Evolutionary conservation across 2,888 invertebrate species (phyloP).

Genomic region (Taenaris catops): DNA sequence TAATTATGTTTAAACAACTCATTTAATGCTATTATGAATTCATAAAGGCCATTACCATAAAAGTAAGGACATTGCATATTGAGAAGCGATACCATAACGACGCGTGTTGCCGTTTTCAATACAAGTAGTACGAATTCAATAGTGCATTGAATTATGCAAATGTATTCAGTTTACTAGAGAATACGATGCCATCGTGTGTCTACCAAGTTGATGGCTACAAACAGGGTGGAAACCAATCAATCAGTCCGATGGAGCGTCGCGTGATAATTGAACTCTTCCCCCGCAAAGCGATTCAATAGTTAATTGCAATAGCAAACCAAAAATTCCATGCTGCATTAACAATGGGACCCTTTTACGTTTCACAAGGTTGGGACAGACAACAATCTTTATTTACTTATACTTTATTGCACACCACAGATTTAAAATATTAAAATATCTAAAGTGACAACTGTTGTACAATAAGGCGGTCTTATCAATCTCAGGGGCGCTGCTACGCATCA

Average conservation of each 20-base stretch:
- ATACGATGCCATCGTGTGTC: conserved; percentile 48
- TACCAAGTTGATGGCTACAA: conserved; percentile 58
- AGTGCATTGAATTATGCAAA: too few species aligned
- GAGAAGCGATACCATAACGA: too few species aligned
- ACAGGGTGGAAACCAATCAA: conserved; percentile 67
- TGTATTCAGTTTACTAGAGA: conserved; percentile 53
- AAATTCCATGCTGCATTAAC: conserved; percentile 74
- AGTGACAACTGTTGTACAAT: too few species aligned
- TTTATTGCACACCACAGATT: too few species aligned
- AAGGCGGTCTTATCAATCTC: too few species aligned
- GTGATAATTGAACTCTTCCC: conserved; percentile 74
- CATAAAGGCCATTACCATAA: too few species aligned
- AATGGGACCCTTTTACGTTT: conserved; percentile 67
- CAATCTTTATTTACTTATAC: conserved; percentile 73
- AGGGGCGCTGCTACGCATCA: too few species aligned
- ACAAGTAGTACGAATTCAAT: conserved; percentile 4
- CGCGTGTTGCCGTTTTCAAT: conserved; percentile 9
- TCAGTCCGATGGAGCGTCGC: conserved; percentile 62
- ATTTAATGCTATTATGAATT: too few species aligned
- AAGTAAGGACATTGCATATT: too few species aligned
- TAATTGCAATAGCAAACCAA: conserved; percentile 77
- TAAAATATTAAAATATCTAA: too few species aligned
- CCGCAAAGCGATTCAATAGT: conserved; percentile 63
- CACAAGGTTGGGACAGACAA: conserved; percentile 56
- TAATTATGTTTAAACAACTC: too few species aligned